Evolutionary conservation across 2,797 vertebrate species (phyloP), one percentile per base, ranked within the genome.

Genomic region (Champsocephalus gunnari): DNA sequence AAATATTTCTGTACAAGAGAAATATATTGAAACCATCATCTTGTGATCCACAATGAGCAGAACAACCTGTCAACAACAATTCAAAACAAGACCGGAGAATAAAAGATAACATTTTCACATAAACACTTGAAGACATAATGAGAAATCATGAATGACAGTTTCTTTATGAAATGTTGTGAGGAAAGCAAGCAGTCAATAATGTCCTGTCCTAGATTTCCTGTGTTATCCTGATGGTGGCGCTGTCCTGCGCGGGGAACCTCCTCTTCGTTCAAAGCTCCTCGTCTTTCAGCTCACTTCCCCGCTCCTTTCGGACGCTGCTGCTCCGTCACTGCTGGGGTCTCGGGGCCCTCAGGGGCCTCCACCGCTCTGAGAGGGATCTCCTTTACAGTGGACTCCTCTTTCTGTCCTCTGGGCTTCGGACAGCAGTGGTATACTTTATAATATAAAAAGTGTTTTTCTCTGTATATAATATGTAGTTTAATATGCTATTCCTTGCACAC

Each of bases 161-260:
- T 28, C 4, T 28, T 28, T 28, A 28, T 28, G 28, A 28, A 28
- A 28, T 28, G 34, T 38, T 38, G 6, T 38, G 34, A 38, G 34
- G 34, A 38, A 38, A 38, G 34, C 34, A 38, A 38, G 34, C 7
- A 7, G 34, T 38, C 34, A 38, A 9, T 38, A 63, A 34, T 63
- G 9, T 34, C 49, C 65, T 73, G 13, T 55, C 69, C 21, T 83
- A 97, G 96, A 54, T 95, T 72, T 77, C 73, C 48, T 92, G 88
- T 41, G 21, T 86, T 41, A 79, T 95, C 71, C 62, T 94, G 34
- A n/a, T 93, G 65, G 66, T 89, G n/a, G 87, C 82, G 9, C 68
- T 88, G 54, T 88, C 79, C 50, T 88, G 88, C 24, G 24, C 93
- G 61, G 65, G 44, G 5, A 90, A 70, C 21, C 55, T 95, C 16